Evolutionary conservation across 2,113 vertebrate genomes (phyloP), one percentile per base, ranked within the genome.

Genomic region (Tichodroma muraria): DNA sequence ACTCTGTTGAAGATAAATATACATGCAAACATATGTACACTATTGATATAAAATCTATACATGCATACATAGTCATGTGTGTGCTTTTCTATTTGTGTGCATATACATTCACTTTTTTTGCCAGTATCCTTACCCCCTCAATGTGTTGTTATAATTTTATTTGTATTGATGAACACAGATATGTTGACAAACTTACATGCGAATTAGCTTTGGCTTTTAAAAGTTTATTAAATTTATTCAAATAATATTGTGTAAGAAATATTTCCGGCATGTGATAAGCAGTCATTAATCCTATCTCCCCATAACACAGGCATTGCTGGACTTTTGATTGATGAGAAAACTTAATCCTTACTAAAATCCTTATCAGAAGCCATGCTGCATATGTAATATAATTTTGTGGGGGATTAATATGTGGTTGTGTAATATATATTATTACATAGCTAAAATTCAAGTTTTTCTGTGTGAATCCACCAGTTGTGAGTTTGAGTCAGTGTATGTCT

Each of bases 11-110:
- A 84, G 19, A 57, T 20, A 9, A 8, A 21, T 3, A 37, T 5
- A 8, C 6, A n/a, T 19, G 22, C 1, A 23, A 33, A 31, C 0
- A 4, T 5, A 14, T 6, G 23, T 15, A 35, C 6, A 6, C 7
- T 65, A 27, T n/a, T 22, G 56, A 10, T 30, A 20, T 19, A 38
- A 56, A 52, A 66, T 11, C 27, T 35, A 6, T 9, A 6, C 5
- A 9, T 2, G 1, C 8, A 11, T 13, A 6, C 4, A 6, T 6
- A 27, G 3, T 44, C 47, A n/a, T 42, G 6, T 17, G 6, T 11
- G 3, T 21, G 5, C 28, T 24, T 59, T 4, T 59, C 22, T 69
- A 2, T 38, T 23, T 79, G 15, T 8, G 12, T 49, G 27, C 5
- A 16, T 19, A 27, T 1, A 6, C 11, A 15, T 22, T 78, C 9